Conservation (phyloP, 1,140 invertebrate species). For the Adelges cooleyi region DNA sequence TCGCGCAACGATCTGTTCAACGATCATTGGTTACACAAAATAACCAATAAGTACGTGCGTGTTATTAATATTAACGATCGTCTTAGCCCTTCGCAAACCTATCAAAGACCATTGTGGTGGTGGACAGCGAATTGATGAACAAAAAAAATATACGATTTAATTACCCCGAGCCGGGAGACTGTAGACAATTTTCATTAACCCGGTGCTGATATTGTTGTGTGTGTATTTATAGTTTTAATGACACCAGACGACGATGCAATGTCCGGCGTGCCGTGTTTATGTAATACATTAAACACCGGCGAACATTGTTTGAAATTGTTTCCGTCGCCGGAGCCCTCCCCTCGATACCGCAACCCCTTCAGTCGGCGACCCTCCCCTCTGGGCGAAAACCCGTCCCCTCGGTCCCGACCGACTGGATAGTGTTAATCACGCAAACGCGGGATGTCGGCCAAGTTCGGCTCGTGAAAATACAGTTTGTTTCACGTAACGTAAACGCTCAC, state of each 20-base stretch:
- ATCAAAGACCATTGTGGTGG: too few relatives aligned
- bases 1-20: too few relatives aligned
- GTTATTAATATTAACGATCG: too few relatives aligned
- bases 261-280: neutral
- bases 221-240: slow-evolving; percentile 4
- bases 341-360: neutral
- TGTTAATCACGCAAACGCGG: slow-evolving; percentile 28
- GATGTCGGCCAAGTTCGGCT: slow-evolving; percentile 20
- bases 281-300: neutral
- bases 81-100: too few relatives aligned
- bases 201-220: too few relatives aligned
- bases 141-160: too few relatives aligned
- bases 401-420: slow-evolving; percentile 18
- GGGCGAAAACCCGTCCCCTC: neutral
- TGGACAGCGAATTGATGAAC: too few relatives aligned
- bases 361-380: neutral
- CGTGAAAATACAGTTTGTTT: slow-evolving; percentile 15
- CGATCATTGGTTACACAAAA: too few relatives aligned
- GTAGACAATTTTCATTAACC: too few relatives aligned
- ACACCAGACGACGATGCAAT: neutral
- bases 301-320: slow-evolving; percentile 7
- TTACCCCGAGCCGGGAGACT: too few relatives aligned
- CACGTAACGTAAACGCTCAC: too few relatives aligned
- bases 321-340: neutral
- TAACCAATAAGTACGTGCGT: too few relatives aligned